Evolutionary conservation across 1,140 invertebrate species (phyloP).

Genomic region (Calephelis nemesis): DNA sequence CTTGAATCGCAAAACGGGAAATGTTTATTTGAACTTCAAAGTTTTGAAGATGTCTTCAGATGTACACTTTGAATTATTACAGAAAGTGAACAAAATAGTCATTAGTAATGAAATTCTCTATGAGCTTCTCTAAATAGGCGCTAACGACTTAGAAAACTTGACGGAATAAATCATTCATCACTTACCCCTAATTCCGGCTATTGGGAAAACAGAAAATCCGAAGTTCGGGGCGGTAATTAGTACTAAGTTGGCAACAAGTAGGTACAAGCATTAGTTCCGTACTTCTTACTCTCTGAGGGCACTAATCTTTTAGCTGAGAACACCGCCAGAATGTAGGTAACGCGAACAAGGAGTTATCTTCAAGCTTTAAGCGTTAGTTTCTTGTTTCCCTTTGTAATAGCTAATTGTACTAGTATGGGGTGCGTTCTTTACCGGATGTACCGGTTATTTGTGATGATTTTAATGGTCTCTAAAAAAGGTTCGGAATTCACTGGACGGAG

Average conservation of each 20-base stretch:
- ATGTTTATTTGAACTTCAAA: constrained; percentile 10
- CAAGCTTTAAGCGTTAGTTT: not conserved
- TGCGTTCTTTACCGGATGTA: not conserved
- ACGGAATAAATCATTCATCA: constrained; percentile 57
- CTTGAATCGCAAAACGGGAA: not conserved
- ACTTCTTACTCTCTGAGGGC: constrained; percentile 22
- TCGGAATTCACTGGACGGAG: too few relatives aligned
- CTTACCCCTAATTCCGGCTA: constrained; percentile 44
- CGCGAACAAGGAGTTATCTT: constrained; percentile 20
- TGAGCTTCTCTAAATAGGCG: constrained; percentile 22
- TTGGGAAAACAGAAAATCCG: constrained; percentile 46
- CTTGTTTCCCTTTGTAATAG: not conserved
- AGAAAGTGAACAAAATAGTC: constrained; percentile 14
- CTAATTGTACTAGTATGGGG: not conserved
- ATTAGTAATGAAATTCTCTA: constrained; percentile 19
- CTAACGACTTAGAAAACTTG: constrained; percentile 29
- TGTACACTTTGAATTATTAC: constrained; percentile 14
- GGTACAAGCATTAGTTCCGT: constrained; percentile 31
- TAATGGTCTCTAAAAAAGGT: too few relatives aligned
- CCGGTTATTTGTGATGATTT: too few relatives aligned
- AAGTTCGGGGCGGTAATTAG: constrained; percentile 52
- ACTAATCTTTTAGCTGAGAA: constrained; percentile 27
- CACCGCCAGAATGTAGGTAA: constrained; percentile 18
- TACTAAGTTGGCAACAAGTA: constrained; percentile 51
- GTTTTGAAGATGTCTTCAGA: constrained; percentile 1